phyloP scores from a whole-genome alignment of 2,888 invertebrate species.

The Zaprionus lineosus region DNA sequence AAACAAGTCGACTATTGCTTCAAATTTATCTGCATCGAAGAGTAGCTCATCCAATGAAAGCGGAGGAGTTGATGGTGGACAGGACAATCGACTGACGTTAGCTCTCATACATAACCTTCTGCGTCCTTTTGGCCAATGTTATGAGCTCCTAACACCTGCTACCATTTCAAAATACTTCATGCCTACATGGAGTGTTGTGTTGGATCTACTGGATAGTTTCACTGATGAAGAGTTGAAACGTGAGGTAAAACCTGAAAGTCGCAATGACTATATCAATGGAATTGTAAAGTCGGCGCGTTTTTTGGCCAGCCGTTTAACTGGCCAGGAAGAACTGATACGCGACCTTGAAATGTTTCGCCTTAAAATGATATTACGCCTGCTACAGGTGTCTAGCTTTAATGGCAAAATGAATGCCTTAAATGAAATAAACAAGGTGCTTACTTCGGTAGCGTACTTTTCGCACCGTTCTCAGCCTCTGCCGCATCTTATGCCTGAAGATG shows the following conservation, averaged over 20 bases:
- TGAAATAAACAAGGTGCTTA: constrained; percentile 98
- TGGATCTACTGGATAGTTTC: constrained; percentile 93
- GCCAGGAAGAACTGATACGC: constrained; percentile 89
- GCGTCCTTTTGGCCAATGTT: constrained; percentile 95
- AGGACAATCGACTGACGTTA: constrained; percentile 85
- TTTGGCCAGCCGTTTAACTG: constrained; percentile 91
- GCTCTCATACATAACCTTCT: constrained; percentile 91
- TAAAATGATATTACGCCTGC: constrained; percentile 95
- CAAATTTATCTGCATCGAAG: constrained; percentile 7
- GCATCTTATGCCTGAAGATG: constrained; percentile 88
- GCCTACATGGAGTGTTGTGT: constrained; percentile 96
- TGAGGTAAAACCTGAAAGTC: constrained; percentile 96
- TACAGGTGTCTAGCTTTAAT: constrained; percentile 98
- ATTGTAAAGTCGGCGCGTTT: constrained; percentile 96
- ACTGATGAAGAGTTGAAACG: constrained; percentile 97
- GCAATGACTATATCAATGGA: constrained; percentile 97
- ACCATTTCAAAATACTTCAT: constrained; percentile 96
- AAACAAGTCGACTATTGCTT: constrained; percentile 39
- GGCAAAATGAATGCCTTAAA: constrained; percentile 99
- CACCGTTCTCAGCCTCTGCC: constrained; percentile 86
- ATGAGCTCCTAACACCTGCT: constrained; percentile 93
- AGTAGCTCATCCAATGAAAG: constrained; percentile 44
- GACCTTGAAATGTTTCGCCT: constrained; percentile 96
- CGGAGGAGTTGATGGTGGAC: constrained; percentile 43
- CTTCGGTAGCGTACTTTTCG: constrained; percentile 94